Evolutionary conservation across 2,888 invertebrate genomes (phyloP).

Genomic region (Leptopilina syphax): DNA sequence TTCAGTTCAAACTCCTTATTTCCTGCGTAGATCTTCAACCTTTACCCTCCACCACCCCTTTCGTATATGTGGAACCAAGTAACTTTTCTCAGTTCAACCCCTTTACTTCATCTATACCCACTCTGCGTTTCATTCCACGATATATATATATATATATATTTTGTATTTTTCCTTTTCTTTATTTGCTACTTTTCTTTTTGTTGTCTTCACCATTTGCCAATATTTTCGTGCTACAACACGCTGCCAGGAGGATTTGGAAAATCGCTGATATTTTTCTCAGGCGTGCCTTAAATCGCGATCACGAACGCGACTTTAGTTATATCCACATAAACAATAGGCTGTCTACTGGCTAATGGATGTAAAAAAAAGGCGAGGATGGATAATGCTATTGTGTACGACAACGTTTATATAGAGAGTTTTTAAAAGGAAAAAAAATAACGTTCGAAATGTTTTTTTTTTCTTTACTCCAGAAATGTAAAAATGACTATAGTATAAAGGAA

Average conservation of each 20-base stretch:
- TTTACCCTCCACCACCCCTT: neutral
- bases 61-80: neutral
- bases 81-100: conserved; percentile 33
- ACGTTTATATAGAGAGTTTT: neutral
- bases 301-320: conserved; percentile 56
- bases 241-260: conserved; percentile 66
- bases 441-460: neutral
- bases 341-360: conserved; percentile 23
- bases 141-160: too few relatives aligned
- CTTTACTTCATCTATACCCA: conserved; percentile 29
- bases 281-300: conserved; percentile 62
- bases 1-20: conserved; percentile 64
- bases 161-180: conserved; percentile 21
- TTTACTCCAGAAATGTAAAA: neutral
- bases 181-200: conserved; percentile 59
- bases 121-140: conserved; percentile 17
- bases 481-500: neutral
- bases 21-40: conserved; percentile 35
- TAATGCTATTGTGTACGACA: neutral
- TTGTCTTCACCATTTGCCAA: conserved; percentile 67
- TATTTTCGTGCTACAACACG: conserved; percentile 60
- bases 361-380: conserved; percentile 18
- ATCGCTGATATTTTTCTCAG: conserved; percentile 64
- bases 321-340: conserved; percentile 44
- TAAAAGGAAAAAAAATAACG: neutral